Percentiles rank a stretch among this genome's conserved stretches.
Conservation (phyloP, 2,888 invertebrate species). For the Nemotelus pantherinus region DNA sequence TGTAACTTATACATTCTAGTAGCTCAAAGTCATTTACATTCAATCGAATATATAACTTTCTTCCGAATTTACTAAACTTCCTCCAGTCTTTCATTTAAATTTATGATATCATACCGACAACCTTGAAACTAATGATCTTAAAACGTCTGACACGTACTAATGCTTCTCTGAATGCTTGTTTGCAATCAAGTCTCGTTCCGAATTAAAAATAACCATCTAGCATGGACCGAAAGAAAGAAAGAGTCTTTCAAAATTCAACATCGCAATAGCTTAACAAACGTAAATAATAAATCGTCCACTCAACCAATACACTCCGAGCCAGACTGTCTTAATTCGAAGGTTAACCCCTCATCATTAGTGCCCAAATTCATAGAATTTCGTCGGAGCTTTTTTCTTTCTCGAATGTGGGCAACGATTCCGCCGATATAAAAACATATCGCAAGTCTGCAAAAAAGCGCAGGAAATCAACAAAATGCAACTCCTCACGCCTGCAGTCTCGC, state of each 20-base stretch:
- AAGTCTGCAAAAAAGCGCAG: not conserved
- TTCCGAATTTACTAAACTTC: too few relatives aligned
- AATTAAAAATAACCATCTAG: not conserved
- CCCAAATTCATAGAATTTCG: constrained; percentile 8
- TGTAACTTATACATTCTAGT: too few relatives aligned
- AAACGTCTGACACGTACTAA: constrained; percentile 17
- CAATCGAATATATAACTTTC: too few relatives aligned
- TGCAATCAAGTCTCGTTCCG: not conserved
- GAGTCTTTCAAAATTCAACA: not conserved
- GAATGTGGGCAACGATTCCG: not conserved
- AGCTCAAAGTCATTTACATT: too few relatives aligned
- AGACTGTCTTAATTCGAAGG: constrained; percentile 6
- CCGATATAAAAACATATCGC: not conserved
- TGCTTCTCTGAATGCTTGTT: constrained; percentile 9
- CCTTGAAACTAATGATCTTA: not conserved
- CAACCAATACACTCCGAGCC: not conserved
- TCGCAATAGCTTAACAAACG: not conserved
- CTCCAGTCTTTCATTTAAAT: too few relatives aligned
- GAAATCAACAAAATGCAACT: constrained; percentile 8
- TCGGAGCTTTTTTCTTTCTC: constrained; percentile 1
- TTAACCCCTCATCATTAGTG: not conserved
- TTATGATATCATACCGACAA: not conserved
- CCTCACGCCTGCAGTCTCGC: not conserved
- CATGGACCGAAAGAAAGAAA: constrained; percentile 1
- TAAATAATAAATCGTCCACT: constrained; percentile 13